Conservation (phyloP, 2,113 vertebrate genomes). For the Apistogramma diplotaenia region DNA sequence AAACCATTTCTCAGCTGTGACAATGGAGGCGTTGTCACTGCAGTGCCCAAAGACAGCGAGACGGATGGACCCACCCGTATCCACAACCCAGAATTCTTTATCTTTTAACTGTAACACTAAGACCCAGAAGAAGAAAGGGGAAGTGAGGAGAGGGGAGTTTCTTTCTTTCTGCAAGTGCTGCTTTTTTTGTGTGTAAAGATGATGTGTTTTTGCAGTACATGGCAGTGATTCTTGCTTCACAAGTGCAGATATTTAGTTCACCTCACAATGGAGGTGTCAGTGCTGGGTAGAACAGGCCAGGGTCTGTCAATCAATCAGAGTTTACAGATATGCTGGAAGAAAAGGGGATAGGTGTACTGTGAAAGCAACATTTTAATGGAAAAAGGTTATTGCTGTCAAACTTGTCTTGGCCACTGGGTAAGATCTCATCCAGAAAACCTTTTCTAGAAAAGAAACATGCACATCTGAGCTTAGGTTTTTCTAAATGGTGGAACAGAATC, state of each 20-base stretch:
- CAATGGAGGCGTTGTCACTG: conserved; percentile 53
- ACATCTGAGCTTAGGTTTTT: too few species aligned
- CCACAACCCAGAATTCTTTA: conserved; percentile 31
- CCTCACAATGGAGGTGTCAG: background rate
- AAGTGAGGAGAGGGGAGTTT: background rate
- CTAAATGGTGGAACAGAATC: too few species aligned
- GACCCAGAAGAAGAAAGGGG: background rate
- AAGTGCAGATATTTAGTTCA: conserved; percentile 16
- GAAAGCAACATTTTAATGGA: background rate
- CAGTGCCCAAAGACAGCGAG: conserved; percentile 35
- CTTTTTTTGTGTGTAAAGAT: conserved; percentile 9
- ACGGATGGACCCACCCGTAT: conserved; percentile 30
- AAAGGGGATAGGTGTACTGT: background rate
- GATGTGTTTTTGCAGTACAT: background rate
- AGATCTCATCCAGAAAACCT: background rate
- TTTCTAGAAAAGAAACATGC: background rate
- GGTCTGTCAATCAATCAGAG: conserved; percentile 42
- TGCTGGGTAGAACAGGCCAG: conserved; percentile 22
- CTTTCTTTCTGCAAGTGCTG: background rate
- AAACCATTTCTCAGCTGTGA: conserved; percentile 62
- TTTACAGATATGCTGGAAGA: background rate
- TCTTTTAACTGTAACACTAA: conserved; percentile 8
- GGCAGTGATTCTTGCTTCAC: background rate
- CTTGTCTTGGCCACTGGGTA: background rate
- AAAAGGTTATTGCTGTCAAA: background rate